These are phyloP conservation scores for Ophion ellenae DNA, from an alignment of 2,888 invertebrate species.

Conservation along the genomic window DNA sequence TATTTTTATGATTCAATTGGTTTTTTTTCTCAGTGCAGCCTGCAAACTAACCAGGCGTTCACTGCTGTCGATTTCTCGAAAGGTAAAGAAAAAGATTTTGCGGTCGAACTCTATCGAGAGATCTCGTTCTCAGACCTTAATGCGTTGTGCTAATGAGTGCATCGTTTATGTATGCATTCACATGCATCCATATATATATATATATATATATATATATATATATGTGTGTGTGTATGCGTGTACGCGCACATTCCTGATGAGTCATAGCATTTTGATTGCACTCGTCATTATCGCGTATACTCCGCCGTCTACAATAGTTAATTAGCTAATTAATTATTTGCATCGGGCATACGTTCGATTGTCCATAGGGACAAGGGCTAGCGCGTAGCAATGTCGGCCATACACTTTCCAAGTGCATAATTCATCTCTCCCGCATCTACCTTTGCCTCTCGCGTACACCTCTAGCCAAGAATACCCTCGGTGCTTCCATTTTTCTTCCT, in stretches of 20 bases:
- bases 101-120: neutral
- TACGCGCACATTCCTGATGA: constrained; percentile 20
- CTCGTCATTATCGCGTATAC: constrained; percentile 49
- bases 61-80: neutral
- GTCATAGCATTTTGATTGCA: constrained; percentile 55
- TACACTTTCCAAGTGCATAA: constrained; percentile 41
- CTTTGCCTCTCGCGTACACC: constrained; percentile 40
- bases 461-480: constrained; percentile 1
- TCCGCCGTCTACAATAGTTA: constrained; percentile 35
- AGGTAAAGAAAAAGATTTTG: neutral
- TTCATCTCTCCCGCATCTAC: constrained; percentile 44
- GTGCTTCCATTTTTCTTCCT: constrained; percentile 24
- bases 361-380: constrained; percentile 25
- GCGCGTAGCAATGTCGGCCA: constrained; percentile 56
- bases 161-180: neutral
- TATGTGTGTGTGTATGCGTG: neutral
- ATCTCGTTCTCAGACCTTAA: neutral
- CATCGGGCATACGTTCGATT: neutral
- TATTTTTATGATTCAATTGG: too few species aligned
- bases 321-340: constrained; percentile 63
- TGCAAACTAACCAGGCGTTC: neutral
- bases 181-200: neutral
- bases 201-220: neutral
- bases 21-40: too few species aligned
- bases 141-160: neutral